Base-by-base conservation (phyloP, 2,888 invertebrate genomes). In the Lithosia quadra region DNA sequence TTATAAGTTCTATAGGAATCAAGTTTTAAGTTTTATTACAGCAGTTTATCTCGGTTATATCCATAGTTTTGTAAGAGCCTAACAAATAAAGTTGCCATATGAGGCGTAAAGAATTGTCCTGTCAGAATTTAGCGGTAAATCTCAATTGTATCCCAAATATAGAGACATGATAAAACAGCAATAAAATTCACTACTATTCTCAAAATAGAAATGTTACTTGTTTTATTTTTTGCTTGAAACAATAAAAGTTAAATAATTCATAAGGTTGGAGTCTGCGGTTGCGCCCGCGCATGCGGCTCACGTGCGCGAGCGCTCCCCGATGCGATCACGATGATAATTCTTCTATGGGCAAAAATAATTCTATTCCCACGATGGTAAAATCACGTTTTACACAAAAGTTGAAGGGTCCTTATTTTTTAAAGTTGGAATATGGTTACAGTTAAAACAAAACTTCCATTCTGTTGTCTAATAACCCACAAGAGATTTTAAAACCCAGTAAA, bases 171-270 rank as follows among this genome's bases (percentile, higher is more conserved):
- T 91, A 92, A 92, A 91, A 89, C 87, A 82, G 86, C 87, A 89
- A 90, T 90, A 92, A 90, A 91, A 89, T 86, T 83, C 82, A 84
- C 87, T 85, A 86, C 92, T 93, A 92, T 92, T 92, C 91, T 90
- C 90, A 80, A 91, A 93, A 93, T 93, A 94, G 93, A 92, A 89
- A 87, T 85, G 86, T 86, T 80, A 82, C 88, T 90, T 88, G 86
- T 86, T 85, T 87, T 79, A 73, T 84, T 86, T 90, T 92, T 92
- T 93, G 92, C 86, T 81, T 82, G 84, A 86, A 87, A 93, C 94
- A 94, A 94, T 94, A 94, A 92, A 92, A 90, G 88, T 88, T 93
- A 87, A 93, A 94, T 94, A 93, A 94, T 94, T 93, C 93, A 94
- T 94, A 93, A 92, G 92, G 74, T 36, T 18, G 68, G 78, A 75